These are phyloP conservation scores for Sebastes elongatus DNA, from an alignment of 2,797 vertebrate species.

Conservation along the genomic window DNA sequence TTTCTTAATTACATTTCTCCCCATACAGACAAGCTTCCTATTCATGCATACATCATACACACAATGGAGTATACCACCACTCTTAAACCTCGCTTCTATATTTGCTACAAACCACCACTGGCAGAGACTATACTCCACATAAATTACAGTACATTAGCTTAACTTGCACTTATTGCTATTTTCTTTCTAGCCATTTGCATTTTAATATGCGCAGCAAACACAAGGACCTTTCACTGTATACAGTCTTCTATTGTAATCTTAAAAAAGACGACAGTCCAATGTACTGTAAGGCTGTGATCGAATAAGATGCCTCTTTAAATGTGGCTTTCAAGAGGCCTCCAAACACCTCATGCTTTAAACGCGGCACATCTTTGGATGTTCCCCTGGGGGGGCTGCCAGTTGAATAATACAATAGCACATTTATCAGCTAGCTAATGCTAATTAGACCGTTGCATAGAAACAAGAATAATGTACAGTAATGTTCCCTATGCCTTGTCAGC, in stretches of 20 bases:
- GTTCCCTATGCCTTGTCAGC: conserved; percentile 48
- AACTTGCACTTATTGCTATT: conserved; percentile 54
- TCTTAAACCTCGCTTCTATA: conserved; percentile 43
- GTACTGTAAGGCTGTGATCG: conserved; percentile 30
- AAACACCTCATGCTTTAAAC: conserved; percentile 57
- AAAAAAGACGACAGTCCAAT: conserved; percentile 27
- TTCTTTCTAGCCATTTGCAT: conserved; percentile 60
- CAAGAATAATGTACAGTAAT: conserved; percentile 64
- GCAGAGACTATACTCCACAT: conserved; percentile 32
- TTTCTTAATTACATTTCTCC: conserved; percentile 67
- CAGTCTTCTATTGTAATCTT: conserved; percentile 16
- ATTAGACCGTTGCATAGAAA: conserved; percentile 71
- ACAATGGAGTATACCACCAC: conserved; percentile 45
- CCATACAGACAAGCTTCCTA: conserved; percentile 45
- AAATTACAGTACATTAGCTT: conserved; percentile 37
- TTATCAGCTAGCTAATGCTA: conserved; percentile 70
- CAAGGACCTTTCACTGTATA: conserved; percentile 15
- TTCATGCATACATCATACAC: conserved; percentile 53
- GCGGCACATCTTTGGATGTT: conserved; percentile 54
- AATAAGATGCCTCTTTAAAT: conserved; percentile 44
- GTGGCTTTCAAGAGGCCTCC: conserved; percentile 40
- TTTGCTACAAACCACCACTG: conserved; percentile 43
- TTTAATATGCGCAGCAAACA: conserved; percentile 57
- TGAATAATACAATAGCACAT: conserved; percentile 73
- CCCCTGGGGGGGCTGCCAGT: conserved; percentile 48